A percentile compares a stretch with the other conserved stretches of the same genome.
These are phyloP conservation scores for Botia kubotai DNA, from an alignment of 2,797 vertebrate species.

Conservation along the genomic window DNA sequence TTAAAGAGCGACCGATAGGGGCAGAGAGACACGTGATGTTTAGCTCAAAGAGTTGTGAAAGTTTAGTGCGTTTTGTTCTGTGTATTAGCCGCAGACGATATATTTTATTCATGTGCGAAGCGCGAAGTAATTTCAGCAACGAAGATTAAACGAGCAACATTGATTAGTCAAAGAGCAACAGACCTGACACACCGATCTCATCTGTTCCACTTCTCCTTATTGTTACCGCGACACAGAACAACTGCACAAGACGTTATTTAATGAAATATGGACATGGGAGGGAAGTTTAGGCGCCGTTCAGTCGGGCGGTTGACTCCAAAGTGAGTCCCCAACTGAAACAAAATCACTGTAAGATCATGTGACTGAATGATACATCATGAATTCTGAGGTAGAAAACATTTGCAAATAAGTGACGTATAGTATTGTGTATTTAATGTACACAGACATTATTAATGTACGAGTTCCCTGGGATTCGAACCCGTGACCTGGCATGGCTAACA, in stretches of 20 bases:
- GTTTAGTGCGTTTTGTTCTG: conserved; percentile 38
- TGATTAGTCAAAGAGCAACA: not conserved
- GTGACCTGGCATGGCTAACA: not conserved
- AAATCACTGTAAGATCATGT: not conserved
- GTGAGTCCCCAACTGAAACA: no score
- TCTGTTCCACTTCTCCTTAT: not conserved
- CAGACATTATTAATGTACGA: no score
- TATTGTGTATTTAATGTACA: no score
- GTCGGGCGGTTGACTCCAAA: not conserved
- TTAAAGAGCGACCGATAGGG: not conserved
- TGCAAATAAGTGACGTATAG: no score
- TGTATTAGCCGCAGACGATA: conserved; percentile 27
- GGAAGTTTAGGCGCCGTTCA: not conserved
- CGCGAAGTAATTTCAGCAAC: conserved; percentile 28
- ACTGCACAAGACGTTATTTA: not conserved
- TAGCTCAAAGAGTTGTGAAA: no score
- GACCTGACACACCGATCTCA: not conserved
- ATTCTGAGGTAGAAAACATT: no score
- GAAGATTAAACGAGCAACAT: conserved; percentile 1
- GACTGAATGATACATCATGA: no score
- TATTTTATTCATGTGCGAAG: conserved; percentile 55
- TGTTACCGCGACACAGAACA: not conserved
- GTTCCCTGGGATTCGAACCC: not conserved
- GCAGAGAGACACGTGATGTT: conserved; percentile 27
- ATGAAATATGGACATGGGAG: not conserved